phyloP scores from a whole-genome alignment of 1,140 invertebrate genomes.

The Agrilus planipennis region DNA sequence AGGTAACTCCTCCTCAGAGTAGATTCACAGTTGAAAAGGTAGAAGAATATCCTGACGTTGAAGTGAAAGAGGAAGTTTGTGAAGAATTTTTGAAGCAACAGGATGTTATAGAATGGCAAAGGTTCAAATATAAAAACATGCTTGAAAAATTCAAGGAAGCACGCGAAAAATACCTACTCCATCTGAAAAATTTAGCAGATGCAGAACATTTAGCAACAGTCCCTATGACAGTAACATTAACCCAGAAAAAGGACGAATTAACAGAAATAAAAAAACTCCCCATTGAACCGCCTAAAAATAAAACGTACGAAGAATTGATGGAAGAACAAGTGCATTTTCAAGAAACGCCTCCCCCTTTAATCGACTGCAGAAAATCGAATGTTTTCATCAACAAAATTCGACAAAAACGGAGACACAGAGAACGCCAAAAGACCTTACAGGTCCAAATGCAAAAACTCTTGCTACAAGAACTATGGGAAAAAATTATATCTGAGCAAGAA shows the following conservation, averaged over 20 bases:
- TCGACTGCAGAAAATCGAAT: conserved; percentile 13
- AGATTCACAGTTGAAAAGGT: conserved; percentile 10
- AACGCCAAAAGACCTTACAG: conserved; percentile 17
- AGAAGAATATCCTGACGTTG: conserved; percentile 27
- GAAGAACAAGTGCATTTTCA: conserved; percentile 11
- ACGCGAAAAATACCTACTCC: conserved; percentile 18
- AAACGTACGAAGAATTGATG: conserved; percentile 19
- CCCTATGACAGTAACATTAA: too few species aligned
- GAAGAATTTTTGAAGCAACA: conserved; percentile 34
- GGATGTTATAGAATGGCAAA: conserved; percentile 42
- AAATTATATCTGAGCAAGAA: conserved; percentile 33
- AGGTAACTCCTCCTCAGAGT: conserved; percentile 7
- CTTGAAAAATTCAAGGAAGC: conserved; percentile 16
- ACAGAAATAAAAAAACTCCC: too few species aligned
- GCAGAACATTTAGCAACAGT: too few species aligned
- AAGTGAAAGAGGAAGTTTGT: conserved; percentile 19
- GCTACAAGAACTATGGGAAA: conserved; percentile 31
- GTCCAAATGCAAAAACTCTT: conserved; percentile 28
- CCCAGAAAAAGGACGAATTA: too few species aligned
- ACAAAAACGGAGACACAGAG: conserved; percentile 17
- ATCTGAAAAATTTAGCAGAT: conserved; percentile 18
- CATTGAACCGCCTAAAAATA: too few species aligned
- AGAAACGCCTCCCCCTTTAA: conserved; percentile 9
- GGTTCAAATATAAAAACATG: conserved; percentile 33
- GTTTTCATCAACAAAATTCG: conserved; percentile 27